Percentiles rank a stretch among this genome's conserved stretches.
Evolutionary conservation across 2,797 vertebrate species (phyloP).

Genomic region (Danio tinwini): DNA sequence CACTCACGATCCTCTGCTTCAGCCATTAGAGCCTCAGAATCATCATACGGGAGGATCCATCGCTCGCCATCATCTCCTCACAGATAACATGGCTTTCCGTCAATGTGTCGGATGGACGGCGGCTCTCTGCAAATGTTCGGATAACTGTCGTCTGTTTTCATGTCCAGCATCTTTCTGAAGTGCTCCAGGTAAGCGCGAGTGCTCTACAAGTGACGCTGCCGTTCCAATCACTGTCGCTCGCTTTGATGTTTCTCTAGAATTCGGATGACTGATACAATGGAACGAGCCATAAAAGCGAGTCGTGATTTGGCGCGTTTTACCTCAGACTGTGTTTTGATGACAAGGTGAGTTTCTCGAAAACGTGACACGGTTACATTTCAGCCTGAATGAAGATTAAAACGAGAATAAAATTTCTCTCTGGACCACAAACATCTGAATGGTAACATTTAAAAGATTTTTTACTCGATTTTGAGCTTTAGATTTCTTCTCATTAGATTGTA

Average conservation of each 20-base stretch:
- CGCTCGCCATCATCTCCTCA: background rate
- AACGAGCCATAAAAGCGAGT: background rate
- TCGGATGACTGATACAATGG: constrained; percentile 6
- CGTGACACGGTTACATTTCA: background rate
- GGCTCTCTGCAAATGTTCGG: constrained; percentile 11
- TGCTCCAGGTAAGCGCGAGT: constrained; percentile 36
- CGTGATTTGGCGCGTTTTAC: constrained; percentile 11
- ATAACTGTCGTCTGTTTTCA: background rate
- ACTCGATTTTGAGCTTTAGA: background rate
- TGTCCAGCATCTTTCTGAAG: constrained; percentile 30
- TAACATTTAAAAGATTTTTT: no score
- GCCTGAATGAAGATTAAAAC: background rate
- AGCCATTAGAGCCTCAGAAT: constrained; percentile 40
- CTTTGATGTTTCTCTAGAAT: background rate
- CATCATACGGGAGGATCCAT: constrained; percentile 49
- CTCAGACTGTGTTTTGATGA: background rate
- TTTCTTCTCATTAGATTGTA: background rate
- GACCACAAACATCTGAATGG: background rate
- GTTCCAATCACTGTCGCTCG: background rate
- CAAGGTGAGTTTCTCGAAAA: constrained; percentile 5
- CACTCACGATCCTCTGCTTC: background rate
- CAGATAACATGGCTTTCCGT: constrained; percentile 11
- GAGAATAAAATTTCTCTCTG: background rate
- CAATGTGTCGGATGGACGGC: constrained; percentile 11
- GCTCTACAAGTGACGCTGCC: constrained; percentile 43